Percentiles rank a stretch among this genome's conserved stretches.
phyloP scores from a whole-genome alignment of 2,888 invertebrate genomes.

The Lycocerus yunnanus region DNA sequence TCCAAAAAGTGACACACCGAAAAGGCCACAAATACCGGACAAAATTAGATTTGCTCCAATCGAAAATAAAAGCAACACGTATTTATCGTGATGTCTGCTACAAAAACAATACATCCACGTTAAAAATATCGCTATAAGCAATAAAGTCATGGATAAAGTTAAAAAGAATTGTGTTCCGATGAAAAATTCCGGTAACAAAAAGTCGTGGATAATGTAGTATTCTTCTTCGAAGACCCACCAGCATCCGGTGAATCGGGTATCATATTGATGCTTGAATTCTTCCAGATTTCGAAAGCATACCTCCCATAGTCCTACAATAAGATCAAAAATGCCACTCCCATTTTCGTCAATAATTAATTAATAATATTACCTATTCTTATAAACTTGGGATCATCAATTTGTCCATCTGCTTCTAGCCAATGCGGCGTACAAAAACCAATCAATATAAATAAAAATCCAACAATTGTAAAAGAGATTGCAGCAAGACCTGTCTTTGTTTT shows the following conservation, averaged over 20 bases:
- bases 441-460: constrained; percentile 73
- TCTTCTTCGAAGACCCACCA: constrained; percentile 99
- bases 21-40: constrained; percentile 78
- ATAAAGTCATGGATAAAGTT: constrained; percentile 82
- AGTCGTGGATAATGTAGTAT: constrained; percentile 91
- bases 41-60: constrained; percentile 74
- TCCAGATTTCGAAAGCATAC: constrained; percentile 89
- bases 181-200: constrained; percentile 88
- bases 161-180: constrained; percentile 93
- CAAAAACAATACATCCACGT: constrained; percentile 75
- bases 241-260: constrained; percentile 81
- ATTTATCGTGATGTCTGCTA: constrained; percentile 76
- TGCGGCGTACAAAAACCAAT: constrained; percentile 85
- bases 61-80: constrained; percentile 73
- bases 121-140: constrained; percentile 75
- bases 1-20: constrained; percentile 87
- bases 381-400: constrained; percentile 77
- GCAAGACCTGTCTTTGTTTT: constrained; percentile 70
- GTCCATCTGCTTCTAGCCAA: constrained; percentile 85
- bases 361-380: constrained; percentile 71
- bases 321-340: constrained; percentile 44
- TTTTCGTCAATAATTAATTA: constrained; percentile 4
- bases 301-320: constrained; percentile 82
- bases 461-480: constrained; percentile 68
- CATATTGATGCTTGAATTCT: constrained; percentile 85